Conservation (phyloP, 2,797 vertebrate species). For the Cynodonichthys magdalenae region DNA sequence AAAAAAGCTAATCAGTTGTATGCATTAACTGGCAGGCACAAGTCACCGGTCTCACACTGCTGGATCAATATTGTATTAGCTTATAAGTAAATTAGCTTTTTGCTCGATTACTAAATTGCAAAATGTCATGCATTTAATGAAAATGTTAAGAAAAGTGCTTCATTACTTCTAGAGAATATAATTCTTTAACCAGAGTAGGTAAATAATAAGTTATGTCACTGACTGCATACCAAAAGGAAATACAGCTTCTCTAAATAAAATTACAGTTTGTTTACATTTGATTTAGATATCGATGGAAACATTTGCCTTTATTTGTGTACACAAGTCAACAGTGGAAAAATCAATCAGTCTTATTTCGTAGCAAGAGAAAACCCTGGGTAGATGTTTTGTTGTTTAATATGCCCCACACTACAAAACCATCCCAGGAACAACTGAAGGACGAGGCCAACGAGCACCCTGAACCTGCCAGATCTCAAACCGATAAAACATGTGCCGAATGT, state of each 20-base stretch:
- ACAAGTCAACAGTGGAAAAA: background rate
- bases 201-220: background rate
- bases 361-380: background rate
- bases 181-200: background rate
- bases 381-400: background rate
- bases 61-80: slow-evolving; percentile 4
- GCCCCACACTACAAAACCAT: background rate
- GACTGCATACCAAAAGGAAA: background rate
- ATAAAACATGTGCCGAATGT: slow-evolving; percentile 9
- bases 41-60: background rate
- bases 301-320: background rate
- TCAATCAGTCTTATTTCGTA: background rate
- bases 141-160: background rate
- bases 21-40: slow-evolving; percentile 2
- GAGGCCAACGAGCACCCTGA: background rate
- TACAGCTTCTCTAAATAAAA: background rate
- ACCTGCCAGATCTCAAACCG: slow-evolving; percentile 8
- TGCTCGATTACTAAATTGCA: background rate
- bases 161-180: background rate
- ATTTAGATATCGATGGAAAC: background rate
- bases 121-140: slow-evolving; percentile 12
- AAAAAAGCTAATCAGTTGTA: slow-evolving; percentile 10
- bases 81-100: slow-evolving; percentile 8
- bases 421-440: background rate
- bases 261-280: background rate